phyloP scores from a whole-genome alignment of 2,113 vertebrate genomes.

The Petrocephalus zakoni region DNA sequence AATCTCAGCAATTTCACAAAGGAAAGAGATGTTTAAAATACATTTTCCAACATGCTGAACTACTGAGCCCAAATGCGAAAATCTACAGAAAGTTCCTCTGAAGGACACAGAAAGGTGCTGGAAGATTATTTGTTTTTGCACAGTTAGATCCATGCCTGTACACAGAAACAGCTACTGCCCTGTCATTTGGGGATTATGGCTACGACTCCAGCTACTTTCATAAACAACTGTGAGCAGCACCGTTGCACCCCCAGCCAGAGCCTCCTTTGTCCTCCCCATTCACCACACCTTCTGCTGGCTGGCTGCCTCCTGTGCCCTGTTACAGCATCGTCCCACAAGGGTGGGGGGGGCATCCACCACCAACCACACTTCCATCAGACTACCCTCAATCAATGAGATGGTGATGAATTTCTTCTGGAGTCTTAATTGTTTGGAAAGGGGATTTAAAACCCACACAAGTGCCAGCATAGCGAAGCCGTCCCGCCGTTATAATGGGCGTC shows the following conservation, averaged over 20 bases:
- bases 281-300: not conserved
- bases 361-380: not conserved
- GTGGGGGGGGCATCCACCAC: not conserved
- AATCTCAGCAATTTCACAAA: slow-evolving; percentile 21
- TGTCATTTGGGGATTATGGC: not conserved
- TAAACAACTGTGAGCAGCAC: not conserved
- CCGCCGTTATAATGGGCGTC: not conserved
- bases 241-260: not conserved
- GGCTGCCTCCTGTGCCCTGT: not conserved
- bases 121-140: not conserved
- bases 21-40: slow-evolving; percentile 15
- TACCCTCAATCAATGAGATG: not conserved
- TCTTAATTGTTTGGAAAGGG: not conserved
- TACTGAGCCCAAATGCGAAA: not conserved
- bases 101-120: not conserved
- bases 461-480: not conserved
- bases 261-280: not conserved
- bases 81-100: not conserved
- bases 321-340: not conserved
- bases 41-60: not conserved
- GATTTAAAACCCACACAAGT: not conserved
- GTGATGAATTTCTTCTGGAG: not conserved
- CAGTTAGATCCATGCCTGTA: not conserved
- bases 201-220: not conserved
- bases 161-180: not conserved